Base-by-base conservation (phyloP, 2,888 invertebrate species). In the Punctoribates punctum region DNA sequence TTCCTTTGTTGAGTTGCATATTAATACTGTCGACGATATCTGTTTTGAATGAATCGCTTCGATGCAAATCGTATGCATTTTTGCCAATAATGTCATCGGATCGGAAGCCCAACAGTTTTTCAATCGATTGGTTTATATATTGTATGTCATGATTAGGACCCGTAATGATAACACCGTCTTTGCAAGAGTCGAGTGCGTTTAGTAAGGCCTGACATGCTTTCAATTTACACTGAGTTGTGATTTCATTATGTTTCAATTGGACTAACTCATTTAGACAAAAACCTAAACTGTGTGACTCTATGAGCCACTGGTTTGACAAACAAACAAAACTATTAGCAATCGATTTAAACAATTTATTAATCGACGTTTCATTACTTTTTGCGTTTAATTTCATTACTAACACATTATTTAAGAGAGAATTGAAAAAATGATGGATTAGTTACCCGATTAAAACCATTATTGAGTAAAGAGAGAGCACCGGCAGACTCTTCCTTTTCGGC, bases 371-470 rank as follows among this genome's bases (percentile, higher is more conserved):
- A 48, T 48, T 48, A 13, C 46, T 48, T 48, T 48, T 48, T 34
- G 34, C 34, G 42, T 1, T 11, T 42, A 42, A 42, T 9, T 11
- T 42, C 42, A 42, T 13, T 11, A 8, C 42, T 13, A 42, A 42
- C 13, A 42, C 3, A 34, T 34, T 8, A 42, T 42, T 42, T 42
- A 42, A 27, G 25, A 60, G 5, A 17, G 57, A 15, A 62, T n/a
- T 23, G 67, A 34, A 3, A 17, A 38, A n/a, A 34, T 25, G 4
- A 70, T 25, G 15, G 15, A 20, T 67, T 34, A 1, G 89, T 89
- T 87, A 94, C 95, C 88, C 93, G 89, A 86, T 91, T 92, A 85
- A 91, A 94, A 82, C 95, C 95, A 81, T 90, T 89, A 83, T 93
- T 91, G 82, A 94, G 86, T 81, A 91, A 88, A 80, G 90, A 89